Evolutionary conservation across 2,888 invertebrate species (phyloP).

Genomic region (Ypsolopha sequella): DNA sequence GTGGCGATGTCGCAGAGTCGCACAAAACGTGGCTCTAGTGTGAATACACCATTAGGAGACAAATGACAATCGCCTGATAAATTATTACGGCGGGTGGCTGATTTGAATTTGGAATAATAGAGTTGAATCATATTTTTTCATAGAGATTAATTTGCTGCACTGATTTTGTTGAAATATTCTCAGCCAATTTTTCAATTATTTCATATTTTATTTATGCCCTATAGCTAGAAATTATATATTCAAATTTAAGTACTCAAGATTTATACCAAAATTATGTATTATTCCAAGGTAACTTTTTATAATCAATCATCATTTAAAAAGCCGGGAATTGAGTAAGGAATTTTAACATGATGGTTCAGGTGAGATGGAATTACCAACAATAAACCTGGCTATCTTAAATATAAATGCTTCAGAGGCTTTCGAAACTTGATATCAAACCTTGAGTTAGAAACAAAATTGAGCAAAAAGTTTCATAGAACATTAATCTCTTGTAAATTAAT

Average conservation of each 20-base stretch:
- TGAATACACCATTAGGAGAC: slow-evolving; percentile 44
- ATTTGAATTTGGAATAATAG: slow-evolving; percentile 36
- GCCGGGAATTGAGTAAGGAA: no score
- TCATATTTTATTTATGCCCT: neutral
- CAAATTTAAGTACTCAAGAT: no score
- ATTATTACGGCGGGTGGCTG: slow-evolving; percentile 26
- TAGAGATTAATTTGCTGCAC: neutral
- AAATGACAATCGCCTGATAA: slow-evolving; percentile 12
- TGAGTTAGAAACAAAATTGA: neutral
- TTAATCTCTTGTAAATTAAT: neutral
- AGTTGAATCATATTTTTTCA: slow-evolving; percentile 8
- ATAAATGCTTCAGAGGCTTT: no score
- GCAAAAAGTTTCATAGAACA: neutral
- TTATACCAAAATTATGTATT: no score
- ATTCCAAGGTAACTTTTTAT: no score
- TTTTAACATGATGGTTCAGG: neutral
- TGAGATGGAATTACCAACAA: neutral
- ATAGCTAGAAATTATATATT: neutral
- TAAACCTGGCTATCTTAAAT: neutral
- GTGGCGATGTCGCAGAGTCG: slow-evolving; percentile 49
- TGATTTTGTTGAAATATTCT: neutral
- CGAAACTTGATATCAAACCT: no score
- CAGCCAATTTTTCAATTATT: neutral
- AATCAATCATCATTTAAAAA: no score
- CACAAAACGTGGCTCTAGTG: slow-evolving; percentile 21